Conservation (phyloP, 2,113 vertebrate genomes). For the Pelobates fuscus region DNA sequence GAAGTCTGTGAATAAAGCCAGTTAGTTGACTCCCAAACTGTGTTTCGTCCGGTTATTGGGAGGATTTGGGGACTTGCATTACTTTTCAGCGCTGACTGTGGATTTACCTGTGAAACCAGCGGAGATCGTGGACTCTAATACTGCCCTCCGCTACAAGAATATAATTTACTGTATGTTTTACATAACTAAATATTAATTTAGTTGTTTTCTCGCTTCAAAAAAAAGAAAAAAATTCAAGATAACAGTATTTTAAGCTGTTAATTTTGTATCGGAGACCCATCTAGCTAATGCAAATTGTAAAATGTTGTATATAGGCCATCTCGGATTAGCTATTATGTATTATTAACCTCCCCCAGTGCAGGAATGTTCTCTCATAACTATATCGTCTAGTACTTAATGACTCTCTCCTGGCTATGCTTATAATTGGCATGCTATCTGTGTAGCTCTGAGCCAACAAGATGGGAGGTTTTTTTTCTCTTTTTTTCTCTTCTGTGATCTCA, state of each 20-base stretch:
- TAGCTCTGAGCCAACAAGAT: neutral
- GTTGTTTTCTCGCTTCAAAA: neutral
- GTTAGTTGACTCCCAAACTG: too few species aligned
- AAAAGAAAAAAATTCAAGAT: neutral
- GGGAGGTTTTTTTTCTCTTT: neutral
- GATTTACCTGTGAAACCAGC: too few species aligned
- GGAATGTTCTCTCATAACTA: neutral
- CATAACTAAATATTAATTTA: neutral
- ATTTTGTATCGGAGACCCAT: neutral
- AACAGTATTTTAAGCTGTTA: neutral
- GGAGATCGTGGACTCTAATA: too few species aligned
- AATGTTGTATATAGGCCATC: neutral
- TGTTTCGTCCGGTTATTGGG: too few species aligned
- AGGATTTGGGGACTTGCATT: too few species aligned
- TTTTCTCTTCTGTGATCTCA: neutral
- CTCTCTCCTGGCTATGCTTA: neutral
- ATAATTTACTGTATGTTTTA: neutral
- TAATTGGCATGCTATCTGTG: conserved; percentile 1
- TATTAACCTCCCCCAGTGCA: neutral
- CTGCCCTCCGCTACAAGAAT: too few species aligned
- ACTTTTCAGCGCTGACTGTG: too few species aligned
- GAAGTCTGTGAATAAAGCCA: too few species aligned
- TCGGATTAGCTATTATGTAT: conserved; percentile 3
- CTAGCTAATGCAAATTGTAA: neutral
- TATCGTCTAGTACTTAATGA: neutral